A percentile compares a stretch with the other conserved stretches of the same genome.
Evolutionary conservation across 2,113 vertebrate genomes (phyloP).

Genomic region (Orcinus orca): DNA sequence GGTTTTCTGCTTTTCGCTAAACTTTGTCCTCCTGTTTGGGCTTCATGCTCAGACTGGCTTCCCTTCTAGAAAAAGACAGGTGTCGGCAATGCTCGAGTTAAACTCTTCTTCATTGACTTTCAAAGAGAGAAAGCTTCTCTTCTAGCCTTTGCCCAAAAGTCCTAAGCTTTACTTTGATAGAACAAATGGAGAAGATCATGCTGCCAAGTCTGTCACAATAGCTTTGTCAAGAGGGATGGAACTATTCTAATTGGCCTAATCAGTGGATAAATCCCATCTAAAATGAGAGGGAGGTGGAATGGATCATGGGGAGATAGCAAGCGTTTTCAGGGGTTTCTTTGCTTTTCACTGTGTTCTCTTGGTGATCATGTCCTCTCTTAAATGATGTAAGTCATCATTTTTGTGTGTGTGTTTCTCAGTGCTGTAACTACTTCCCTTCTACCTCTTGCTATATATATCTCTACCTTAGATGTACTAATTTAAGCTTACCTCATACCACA

Average conservation of each 20-base stretch:
- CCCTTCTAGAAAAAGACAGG: background rate
- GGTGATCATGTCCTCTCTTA: background rate
- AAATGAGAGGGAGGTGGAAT: background rate
- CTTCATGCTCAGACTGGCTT: background rate
- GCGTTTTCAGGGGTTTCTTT: background rate
- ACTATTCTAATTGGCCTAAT: background rate
- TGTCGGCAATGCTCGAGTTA: background rate
- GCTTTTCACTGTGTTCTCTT: background rate
- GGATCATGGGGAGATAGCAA: background rate
- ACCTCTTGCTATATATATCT: background rate
- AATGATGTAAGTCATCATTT: background rate
- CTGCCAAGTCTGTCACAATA: background rate
- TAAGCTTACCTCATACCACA: background rate
- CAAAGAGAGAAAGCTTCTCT: background rate
- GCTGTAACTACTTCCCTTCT: background rate
- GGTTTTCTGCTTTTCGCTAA: background rate
- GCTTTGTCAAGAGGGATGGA: background rate
- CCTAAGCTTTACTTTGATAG: background rate
- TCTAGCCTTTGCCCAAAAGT: background rate
- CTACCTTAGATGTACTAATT: background rate
- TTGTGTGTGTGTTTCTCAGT: background rate
- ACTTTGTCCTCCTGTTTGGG: background rate
- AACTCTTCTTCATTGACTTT: background rate
- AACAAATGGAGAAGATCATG: background rate
- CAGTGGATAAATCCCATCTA: background rate